Percentiles rank a stretch among this genome's conserved stretches.
Conservation (phyloP, 1,140 invertebrate genomes). For the Hylaeus anthracinus region DNA sequence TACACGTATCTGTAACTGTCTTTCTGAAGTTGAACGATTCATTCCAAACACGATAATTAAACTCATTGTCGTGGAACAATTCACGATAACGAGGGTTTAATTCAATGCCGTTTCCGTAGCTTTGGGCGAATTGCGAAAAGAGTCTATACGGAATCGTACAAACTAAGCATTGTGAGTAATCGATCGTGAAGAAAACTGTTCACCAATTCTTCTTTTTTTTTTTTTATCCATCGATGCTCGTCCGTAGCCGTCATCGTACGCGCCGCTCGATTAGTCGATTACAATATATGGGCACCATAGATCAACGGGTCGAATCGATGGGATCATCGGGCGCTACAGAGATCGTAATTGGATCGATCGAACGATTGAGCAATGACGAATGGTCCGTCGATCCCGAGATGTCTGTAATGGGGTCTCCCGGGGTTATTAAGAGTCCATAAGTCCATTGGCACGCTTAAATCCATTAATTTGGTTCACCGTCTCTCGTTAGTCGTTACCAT, state of each 20-base stretch:
- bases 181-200: slow-evolving; percentile 12
- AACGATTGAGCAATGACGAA: slow-evolving; percentile 67
- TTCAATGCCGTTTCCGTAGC: neutral
- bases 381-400: slow-evolving; percentile 59
- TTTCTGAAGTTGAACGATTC: neutral
- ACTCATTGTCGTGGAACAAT: slow-evolving; percentile 30
- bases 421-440: slow-evolving; percentile 60
- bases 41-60: slow-evolving; percentile 12
- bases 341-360: slow-evolving; percentile 68
- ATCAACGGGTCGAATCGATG: slow-evolving; percentile 51
- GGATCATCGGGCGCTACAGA: slow-evolving; percentile 52
- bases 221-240: neutral
- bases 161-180: slow-evolving; percentile 27
- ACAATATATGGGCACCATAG: slow-evolving; percentile 56
- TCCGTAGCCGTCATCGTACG: slow-evolving; percentile 38
- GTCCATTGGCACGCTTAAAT: slow-evolving; percentile 43
- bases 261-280: slow-evolving; percentile 60
- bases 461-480: slow-evolving; percentile 59
- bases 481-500: slow-evolving; percentile 43
- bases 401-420: slow-evolving; percentile 59
- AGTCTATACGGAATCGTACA: slow-evolving; percentile 18
- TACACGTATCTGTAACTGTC: too few species aligned
- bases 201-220: neutral
- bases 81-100: slow-evolving; percentile 28
- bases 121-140: neutral